Conservation (phyloP, 2,888 invertebrate genomes). For the Dorcus hopei region DNA sequence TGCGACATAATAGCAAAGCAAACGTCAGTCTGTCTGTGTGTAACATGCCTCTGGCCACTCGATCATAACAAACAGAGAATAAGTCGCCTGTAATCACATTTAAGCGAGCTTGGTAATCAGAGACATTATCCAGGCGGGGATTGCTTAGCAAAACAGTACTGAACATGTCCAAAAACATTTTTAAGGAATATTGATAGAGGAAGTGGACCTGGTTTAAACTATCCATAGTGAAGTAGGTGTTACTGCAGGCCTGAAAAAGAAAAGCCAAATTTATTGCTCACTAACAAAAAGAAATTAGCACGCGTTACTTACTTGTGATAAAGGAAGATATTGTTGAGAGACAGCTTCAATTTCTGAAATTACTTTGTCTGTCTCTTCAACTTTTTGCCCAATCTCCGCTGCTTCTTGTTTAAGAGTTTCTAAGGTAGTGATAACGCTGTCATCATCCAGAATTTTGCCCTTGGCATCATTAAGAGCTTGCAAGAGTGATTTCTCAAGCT, state of each 20-base stretch:
- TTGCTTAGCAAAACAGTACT: conserved; percentile 86
- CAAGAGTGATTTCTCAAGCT: conserved; percentile 93
- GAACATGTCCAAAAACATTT: conserved; percentile 99
- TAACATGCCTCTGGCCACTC: conserved; percentile 96
- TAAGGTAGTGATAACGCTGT: conserved; percentile 95
- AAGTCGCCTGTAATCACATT: conserved; percentile 88
- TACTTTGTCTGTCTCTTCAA: conserved; percentile 97
- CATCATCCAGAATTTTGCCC: conserved; percentile 96
- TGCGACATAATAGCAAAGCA: conserved; percentile 92
- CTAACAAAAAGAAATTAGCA: neutral
- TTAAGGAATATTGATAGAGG: conserved; percentile 96
- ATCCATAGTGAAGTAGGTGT: conserved; percentile 99
- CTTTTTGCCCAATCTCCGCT: conserved; percentile 93
- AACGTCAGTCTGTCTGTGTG: conserved; percentile 95
- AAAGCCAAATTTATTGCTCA: neutral
- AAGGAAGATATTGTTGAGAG: conserved; percentile 92
- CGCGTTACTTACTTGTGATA: conserved; percentile 68
- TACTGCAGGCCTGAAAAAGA: conserved; percentile 79
- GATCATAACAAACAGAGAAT: conserved; percentile 91
- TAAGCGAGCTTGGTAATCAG: conserved; percentile 82
- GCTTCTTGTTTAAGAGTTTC: conserved; percentile 98
- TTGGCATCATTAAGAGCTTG: conserved; percentile 98
- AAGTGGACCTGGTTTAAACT: conserved; percentile 97
- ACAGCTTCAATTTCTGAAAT: conserved; percentile 98
- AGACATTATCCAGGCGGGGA: conserved; percentile 70